Evolutionary conservation across 1,140 invertebrate genomes (phyloP), one percentile per base, ranked within the genome.

Genomic region (Caenorhabditis remanei): DNA sequence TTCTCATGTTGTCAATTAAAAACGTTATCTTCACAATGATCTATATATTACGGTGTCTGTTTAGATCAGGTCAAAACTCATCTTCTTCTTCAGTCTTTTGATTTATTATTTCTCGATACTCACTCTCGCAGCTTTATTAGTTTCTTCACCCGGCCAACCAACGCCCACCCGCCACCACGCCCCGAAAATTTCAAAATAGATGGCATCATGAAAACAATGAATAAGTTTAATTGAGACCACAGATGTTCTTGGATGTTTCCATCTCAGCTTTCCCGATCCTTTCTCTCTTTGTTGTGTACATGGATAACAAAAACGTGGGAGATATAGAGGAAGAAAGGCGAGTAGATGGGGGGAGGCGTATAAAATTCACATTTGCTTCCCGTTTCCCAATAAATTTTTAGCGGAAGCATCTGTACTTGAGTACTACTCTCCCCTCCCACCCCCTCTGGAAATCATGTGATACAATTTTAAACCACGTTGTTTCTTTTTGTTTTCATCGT

Each of bases 151-250:
- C 71, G 21, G 1, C 8, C 43, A 48, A 4, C 61, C 24, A 9
- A 53, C 71, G 46, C 46, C 71, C 71, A 79, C 46, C 40, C 4
- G 24, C 71, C 21, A 24, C 9, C 21, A 19, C 56, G 19, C 43
- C 9, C 67, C 43, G 41, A 21, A 53, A 50, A 79, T 79, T 50
- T 50, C 71, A 79, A 79, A 53, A 50, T 79, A 53, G 8, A 53
- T 48, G 46, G 71, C 46, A 48, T 40, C 71, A 79, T 79, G 71
- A 79, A 79, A 79, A 79, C 71, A 79, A 79, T 79, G 71, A 79
- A 79, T 79, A 79, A 79, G 71, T 79, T 79, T 79, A 79, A 79
- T 79, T 79, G 71, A 79, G 71, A 79, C 71, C 71, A 79, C 71
- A 79, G 71, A 79, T 79, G 71, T 79, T 79, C 71, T 79, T 50